These are phyloP conservation scores for Sipunculus nudus DNA, from an alignment of 2,888 invertebrate species.

Conservation along the genomic window DNA sequence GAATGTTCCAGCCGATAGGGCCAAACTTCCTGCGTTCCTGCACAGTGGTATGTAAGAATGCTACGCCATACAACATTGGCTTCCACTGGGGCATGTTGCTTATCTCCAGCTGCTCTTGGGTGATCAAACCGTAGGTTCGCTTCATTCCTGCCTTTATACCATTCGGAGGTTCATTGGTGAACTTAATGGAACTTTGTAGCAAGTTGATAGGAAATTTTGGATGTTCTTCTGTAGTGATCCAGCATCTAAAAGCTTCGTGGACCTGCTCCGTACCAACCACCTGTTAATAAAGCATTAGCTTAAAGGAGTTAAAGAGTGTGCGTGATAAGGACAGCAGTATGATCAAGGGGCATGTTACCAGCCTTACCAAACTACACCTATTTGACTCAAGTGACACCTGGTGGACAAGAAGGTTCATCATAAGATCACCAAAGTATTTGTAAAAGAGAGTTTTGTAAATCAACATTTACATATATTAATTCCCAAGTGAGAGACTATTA, in stretches of 20 bases:
- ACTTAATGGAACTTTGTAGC: constrained; percentile 92
- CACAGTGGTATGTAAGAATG: constrained; percentile 93
- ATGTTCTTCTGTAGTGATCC: constrained; percentile 96
- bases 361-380: too few relatives aligned
- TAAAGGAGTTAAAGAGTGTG: too few relatives aligned
- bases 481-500: too few relatives aligned
- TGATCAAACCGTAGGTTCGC: constrained; percentile 88
- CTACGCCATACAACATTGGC: constrained; percentile 89
- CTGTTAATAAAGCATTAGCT: constrained; percentile 30
- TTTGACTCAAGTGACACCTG: too few relatives aligned
- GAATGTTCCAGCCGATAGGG: constrained; percentile 95
- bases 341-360: too few relatives aligned
- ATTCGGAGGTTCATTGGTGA: constrained; percentile 97
- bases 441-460: too few relatives aligned
- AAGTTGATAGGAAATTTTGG: constrained; percentile 89
- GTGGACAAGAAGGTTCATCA: too few relatives aligned
- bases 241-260: constrained; percentile 84
- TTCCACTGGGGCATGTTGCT: constrained; percentile 89
- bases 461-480: too few relatives aligned
- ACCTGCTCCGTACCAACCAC: constrained; percentile 74
- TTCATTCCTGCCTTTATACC: constrained; percentile 93
- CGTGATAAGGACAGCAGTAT: too few relatives aligned
- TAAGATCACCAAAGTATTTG: too few relatives aligned
- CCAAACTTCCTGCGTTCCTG: constrained; percentile 96
- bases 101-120: constrained; percentile 78